Evolutionary conservation across 2,797 vertebrate species (phyloP), one percentile per base, ranked within the genome.

Genomic region (Poliocrania exsul): DNA sequence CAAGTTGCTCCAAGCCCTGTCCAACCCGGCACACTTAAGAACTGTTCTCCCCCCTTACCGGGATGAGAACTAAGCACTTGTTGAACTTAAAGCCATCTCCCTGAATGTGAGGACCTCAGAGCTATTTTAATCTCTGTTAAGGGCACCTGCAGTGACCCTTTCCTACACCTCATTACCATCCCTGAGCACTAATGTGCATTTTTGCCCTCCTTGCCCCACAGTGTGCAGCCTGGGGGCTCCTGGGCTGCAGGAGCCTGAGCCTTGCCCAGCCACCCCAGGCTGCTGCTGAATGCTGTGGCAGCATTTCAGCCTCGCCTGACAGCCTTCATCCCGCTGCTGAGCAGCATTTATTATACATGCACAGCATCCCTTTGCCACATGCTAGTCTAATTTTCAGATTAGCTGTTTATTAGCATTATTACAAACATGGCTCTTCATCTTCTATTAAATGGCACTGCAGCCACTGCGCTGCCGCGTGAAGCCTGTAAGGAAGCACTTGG

Each of bases 381-480:
- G 71, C 89, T 49, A 70, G 67, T 23, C 81, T 91, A 60, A 86
- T 95, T 88, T 96, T 85, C 80, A 83, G 92, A 92, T 91, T 79
- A 86, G 58, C 69, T 89, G 28, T 95, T 95, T 96, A 86, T 96
- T 77, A 97, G 60, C 37, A 25, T 19, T 88, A 82, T 90, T 94
- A 53, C 16, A 87, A 87, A 95, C 71, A 90, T 2, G 14, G 53
- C 79, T 90, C 79, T 95, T 90, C 87, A 93, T 96, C 97, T 91
- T 56, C 77, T 61, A 44, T 78, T 90, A 93, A 96, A 82, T 67
- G 74, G 57, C 51, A 9, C 71, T 51, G 70, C 44, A 82, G 77
- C 71, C 71, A 26, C 93, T 35, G 69, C 0, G 13, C 67, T 95
- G 64, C 81, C 24, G 28, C 83, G 24, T 4, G 90, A 51, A 91